Evolutionary conservation across 2,113 vertebrate species (phyloP).

Genomic region (Pedetes capensis): DNA sequence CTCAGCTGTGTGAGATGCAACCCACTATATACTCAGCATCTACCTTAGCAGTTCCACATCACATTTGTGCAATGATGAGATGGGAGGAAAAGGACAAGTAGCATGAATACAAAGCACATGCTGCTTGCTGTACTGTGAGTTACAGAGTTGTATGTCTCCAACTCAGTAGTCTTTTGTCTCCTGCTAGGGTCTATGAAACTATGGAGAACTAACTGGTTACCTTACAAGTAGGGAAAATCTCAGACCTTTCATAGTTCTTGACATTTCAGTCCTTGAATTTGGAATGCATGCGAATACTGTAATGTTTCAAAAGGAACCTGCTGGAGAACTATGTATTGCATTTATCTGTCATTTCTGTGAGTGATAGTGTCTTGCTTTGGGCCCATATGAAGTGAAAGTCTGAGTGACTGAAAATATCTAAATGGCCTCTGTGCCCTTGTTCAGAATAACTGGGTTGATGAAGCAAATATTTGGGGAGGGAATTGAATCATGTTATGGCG

Average conservation of each 20-base stretch:
- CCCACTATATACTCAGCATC: neutral
- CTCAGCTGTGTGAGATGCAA: neutral
- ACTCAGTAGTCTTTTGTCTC: neutral
- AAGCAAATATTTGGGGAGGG: slow-evolving; percentile 58
- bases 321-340: neutral
- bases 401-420: neutral
- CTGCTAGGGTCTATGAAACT: neutral
- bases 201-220: neutral
- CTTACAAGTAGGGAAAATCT: neutral
- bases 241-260: neutral
- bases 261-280: neutral
- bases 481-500: slow-evolving; percentile 41
- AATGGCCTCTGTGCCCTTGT: slow-evolving; percentile 27
- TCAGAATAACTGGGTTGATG: neutral
- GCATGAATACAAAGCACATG: neutral
- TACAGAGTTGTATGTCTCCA: neutral
- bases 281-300: neutral
- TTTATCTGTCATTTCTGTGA: slow-evolving; percentile 30
- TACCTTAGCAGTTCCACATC: neutral
- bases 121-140: neutral
- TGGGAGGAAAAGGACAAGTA: neutral
- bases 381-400: neutral
- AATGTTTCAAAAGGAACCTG: neutral
- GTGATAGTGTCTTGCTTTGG: neutral
- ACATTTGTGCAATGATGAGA: neutral